phyloP scores from a whole-genome alignment of 2,797 vertebrate species.

The Kryptolebias ocellatus region DNA sequence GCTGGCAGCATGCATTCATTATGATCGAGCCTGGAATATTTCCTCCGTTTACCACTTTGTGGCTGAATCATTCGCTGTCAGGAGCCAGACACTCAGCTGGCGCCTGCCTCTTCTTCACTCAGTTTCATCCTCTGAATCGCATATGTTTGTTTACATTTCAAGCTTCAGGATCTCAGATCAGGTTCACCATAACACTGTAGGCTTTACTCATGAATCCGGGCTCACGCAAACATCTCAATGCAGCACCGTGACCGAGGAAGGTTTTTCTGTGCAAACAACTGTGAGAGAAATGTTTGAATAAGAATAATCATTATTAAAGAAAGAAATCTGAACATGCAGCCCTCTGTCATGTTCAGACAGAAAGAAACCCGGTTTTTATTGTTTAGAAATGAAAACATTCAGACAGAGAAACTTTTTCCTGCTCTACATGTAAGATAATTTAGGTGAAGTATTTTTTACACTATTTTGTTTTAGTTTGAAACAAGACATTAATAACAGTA shows the following conservation, averaged over 20 bases:
- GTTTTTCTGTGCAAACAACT: slow-evolving; percentile 23
- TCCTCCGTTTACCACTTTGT: slow-evolving; percentile 1
- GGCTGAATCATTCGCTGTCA: not conserved
- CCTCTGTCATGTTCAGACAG: not conserved
- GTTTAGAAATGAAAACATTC: not conserved
- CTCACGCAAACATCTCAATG: slow-evolving; percentile 30
- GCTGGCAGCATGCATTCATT: slow-evolving; percentile 1
- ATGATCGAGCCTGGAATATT: slow-evolving; percentile 20
- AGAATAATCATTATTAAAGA: slow-evolving; percentile 16
- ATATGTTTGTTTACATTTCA: not conserved
- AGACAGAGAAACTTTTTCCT: not conserved
- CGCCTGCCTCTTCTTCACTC: not conserved
- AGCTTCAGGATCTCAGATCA: not conserved
- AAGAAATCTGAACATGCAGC: slow-evolving; percentile 9
- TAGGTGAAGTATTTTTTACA: no score
- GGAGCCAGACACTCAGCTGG: slow-evolving; percentile 6
- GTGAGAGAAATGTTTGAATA: slow-evolving; percentile 1
- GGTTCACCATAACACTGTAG: slow-evolving; percentile 1
- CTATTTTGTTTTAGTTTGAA: no score
- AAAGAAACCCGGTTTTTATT: not conserved
- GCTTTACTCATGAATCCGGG: not conserved
- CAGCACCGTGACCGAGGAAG: slow-evolving; percentile 6
- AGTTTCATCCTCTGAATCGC: not conserved
- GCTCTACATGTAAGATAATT: no score
- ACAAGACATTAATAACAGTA: no score